A percentile compares a stretch with the other conserved stretches of the same genome.
Conservation (phyloP, 2,888 invertebrate species). For the Epinotia nisella region DNA sequence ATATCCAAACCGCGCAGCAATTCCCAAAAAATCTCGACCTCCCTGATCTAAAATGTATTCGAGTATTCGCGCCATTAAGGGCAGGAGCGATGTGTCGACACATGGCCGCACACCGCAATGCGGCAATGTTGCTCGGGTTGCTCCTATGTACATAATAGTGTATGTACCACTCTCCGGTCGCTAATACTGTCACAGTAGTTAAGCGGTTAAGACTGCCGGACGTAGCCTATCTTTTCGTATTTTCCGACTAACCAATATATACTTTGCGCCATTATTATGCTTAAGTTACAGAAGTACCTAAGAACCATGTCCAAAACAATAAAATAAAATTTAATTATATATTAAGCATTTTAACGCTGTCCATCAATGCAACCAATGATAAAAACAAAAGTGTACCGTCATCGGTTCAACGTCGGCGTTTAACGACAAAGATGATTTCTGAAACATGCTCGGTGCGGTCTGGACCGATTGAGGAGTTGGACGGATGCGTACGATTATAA, state of each 20-base stretch:
- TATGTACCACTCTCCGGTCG: conserved; percentile 69
- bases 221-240: conserved; percentile 14
- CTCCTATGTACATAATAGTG: conserved; percentile 75
- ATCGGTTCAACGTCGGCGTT: conserved; percentile 27
- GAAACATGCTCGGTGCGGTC: conserved; percentile 63
- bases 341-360: not conserved
- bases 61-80: conserved; percentile 69
- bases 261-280: not conserved
- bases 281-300: not conserved
- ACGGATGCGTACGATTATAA: conserved; percentile 85
- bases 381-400: conserved; percentile 23
- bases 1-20: not conserved
- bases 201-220: conserved; percentile 31
- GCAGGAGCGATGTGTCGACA: conserved; percentile 80
- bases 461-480: conserved; percentile 80
- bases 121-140: conserved; percentile 76
- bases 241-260: not conserved
- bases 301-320: not conserved
- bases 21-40: conserved; percentile 28
- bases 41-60: conserved; percentile 61
- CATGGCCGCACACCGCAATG: conserved; percentile 79
- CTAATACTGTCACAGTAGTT: conserved; percentile 62
- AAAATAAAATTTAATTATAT: not conserved
- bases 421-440: conserved; percentile 58
- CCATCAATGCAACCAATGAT: not conserved